Evolutionary conservation across 2,888 invertebrate genomes (phyloP).

Genomic region (Spilosoma lubricipeda): DNA sequence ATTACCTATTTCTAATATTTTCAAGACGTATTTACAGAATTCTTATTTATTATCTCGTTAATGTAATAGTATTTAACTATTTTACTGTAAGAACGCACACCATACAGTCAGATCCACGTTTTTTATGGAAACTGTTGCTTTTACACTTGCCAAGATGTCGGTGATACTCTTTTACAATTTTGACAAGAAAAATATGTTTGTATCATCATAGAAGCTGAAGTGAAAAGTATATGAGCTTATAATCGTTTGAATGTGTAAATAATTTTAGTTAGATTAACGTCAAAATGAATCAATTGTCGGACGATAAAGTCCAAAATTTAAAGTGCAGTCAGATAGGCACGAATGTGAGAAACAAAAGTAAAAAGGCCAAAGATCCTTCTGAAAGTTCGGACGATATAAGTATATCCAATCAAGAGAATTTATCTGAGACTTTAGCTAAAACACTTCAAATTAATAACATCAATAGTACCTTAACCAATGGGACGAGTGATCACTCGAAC

Average conservation of each 20-base stretch:
- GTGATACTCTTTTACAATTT: conserved; percentile 81
- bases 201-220: conserved; percentile 70
- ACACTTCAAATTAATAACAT: conserved; percentile 78
- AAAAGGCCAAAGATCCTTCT: conserved; percentile 83
- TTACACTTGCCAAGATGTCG: conserved; percentile 81
- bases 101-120: conserved; percentile 57
- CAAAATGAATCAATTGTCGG: conserved; percentile 80
- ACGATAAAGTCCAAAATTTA: conserved; percentile 76
- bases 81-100: conserved; percentile 54
- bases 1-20: conserved; percentile 67
- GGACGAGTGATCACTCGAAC: conserved; percentile 76
- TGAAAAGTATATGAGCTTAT: conserved; percentile 71
- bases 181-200: conserved; percentile 80
- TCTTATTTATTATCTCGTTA: conserved; percentile 59
- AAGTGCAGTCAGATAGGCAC: conserved; percentile 78
- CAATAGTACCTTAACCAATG: conserved; percentile 81
- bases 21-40: conserved; percentile 68
- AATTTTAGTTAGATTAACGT: conserved; percentile 73
- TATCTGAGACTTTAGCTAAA: conserved; percentile 77
- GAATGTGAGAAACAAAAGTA: conserved; percentile 79
- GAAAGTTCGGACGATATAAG: conserved; percentile 71
- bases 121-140: conserved; percentile 67
- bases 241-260: conserved; percentile 79
- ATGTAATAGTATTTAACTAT: conserved; percentile 57
- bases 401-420: conserved; percentile 73